phyloP scores from a whole-genome alignment of 2,113 vertebrate species.

The Neolamprologus toae region DNA sequence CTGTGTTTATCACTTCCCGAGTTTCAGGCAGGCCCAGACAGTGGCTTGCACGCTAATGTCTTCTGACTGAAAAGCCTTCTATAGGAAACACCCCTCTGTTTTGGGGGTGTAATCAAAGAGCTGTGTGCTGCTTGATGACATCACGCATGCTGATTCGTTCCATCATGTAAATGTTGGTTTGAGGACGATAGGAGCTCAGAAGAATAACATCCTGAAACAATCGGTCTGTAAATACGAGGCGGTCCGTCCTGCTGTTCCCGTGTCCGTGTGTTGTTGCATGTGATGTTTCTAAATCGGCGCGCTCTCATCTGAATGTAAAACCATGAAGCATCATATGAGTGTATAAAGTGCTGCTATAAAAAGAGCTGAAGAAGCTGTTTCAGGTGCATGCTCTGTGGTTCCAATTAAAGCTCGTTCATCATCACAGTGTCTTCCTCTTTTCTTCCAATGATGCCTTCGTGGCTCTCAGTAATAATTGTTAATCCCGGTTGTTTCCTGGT shows the following conservation, averaged over 20 bases:
- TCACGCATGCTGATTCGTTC: neutral
- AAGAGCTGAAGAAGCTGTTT: neutral
- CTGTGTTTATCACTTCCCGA: neutral
- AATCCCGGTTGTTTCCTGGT: neutral
- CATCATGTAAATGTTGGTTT: neutral
- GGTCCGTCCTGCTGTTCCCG: neutral
- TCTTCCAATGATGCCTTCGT: neutral
- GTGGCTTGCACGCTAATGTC: neutral
- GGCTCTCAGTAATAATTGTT: neutral
- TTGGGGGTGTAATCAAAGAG: neutral
- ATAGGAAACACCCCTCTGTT: neutral
- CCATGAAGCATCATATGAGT: neutral
- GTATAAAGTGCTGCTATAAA: conserved; percentile 17
- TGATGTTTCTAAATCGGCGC: neutral
- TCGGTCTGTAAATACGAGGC: neutral
- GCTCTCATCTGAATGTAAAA: conserved; percentile 35
- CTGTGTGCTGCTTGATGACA: neutral
- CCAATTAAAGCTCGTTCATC: conserved; percentile 8
- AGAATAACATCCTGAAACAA: neutral
- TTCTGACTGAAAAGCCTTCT: neutral
- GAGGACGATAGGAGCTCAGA: neutral
- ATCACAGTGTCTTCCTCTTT: neutral
- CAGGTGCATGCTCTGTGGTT: conserved; percentile 36
- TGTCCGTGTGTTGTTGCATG: conserved; percentile 34
- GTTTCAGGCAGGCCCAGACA: neutral